These are phyloP conservation scores for Crocodylus rhombifer DNA, from an alignment of 2,797 vertebrate genomes.

Conservation along the genomic window DNA sequence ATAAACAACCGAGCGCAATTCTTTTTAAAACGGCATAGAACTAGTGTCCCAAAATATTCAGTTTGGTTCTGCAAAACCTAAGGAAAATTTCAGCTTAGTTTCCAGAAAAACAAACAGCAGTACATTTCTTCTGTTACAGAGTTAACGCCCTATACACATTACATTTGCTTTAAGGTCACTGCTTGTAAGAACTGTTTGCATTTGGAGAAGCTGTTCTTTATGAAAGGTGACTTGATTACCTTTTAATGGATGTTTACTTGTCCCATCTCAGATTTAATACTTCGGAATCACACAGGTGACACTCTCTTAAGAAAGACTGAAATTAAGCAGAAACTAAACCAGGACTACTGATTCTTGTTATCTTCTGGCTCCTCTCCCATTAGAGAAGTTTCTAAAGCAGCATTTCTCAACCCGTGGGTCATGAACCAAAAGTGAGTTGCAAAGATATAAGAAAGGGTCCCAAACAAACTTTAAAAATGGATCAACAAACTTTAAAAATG, in stretches of 20 bases:
- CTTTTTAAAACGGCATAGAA: slow-evolving; percentile 67
- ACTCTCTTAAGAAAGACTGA: slow-evolving; percentile 27
- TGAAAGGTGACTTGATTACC: background rate
- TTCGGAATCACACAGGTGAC: slow-evolving; percentile 17
- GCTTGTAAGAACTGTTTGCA: background rate
- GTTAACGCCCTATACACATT: too few relatives aligned
- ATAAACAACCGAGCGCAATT: slow-evolving; percentile 43
- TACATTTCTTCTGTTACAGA: background rate
- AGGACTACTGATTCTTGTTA: background rate
- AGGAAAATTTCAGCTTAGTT: slow-evolving; percentile 32
- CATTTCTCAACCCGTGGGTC: too few relatives aligned
- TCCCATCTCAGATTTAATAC: slow-evolving; percentile 10
- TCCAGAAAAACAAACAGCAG: background rate
- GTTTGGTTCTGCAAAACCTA: slow-evolving; percentile 50
- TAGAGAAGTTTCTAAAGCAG: background rate
- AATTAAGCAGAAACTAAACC: background rate
- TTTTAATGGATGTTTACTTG: slow-evolving; percentile 25
- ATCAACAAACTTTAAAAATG: too few relatives aligned
- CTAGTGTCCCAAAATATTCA: slow-evolving; percentile 56
- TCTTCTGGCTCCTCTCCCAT: too few relatives aligned
- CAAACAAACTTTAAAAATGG: too few relatives aligned
- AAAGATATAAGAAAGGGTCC: too few relatives aligned
- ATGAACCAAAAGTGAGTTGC: too few relatives aligned
- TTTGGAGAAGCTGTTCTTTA: background rate
- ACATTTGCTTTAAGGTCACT: too few relatives aligned